Evolutionary conservation across 1,140 invertebrate genomes (phyloP), one percentile per base, ranked within the genome.

Genomic region (Drosophila tani): DNA sequence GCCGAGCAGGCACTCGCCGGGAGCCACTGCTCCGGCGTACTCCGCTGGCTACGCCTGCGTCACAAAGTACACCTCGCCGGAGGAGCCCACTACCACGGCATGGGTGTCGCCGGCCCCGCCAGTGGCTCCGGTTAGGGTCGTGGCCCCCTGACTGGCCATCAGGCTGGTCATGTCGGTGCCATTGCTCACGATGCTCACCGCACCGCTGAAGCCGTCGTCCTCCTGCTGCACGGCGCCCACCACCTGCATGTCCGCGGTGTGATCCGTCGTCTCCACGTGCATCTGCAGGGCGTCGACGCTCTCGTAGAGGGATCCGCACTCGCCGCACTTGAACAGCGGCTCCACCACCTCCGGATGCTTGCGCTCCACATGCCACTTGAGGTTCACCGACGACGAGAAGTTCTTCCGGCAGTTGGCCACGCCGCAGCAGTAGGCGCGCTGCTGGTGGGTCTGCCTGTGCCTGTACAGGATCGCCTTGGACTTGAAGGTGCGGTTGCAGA

Each of bases 401-500:
- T 91, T 88, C 67, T 92, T 92, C 8, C 91, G 81, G 51, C 91
- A 92, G 71, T 90, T 92, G n/a, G 79, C 51, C 7, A 92, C 82
- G 9, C 91, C 91, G 60, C 91, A 92, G 55, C 79, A 85, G 62
- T 90, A 92, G 17, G 91, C 92, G 5, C 87, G 73, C 47, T 90
- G 80, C 51, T 95, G 94, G 81, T 95, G 94, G 8, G 94, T 95
- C 66, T 95, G 94, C 21, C 94, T 64, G 79, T 95, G 94, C 0
- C 94, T 91, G 75, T 95, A 94, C 4, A 95, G 88, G 17, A 95
- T 91, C 1, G 94, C 94, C 69, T 94, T 95, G 27, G 93, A 94
- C 47, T 94, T 93, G 84, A 95, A 95, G 1, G 93, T 93, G 14
- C 94, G 93, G 49, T 94, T 93, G 79, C 94, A 95, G 14, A 95